Conservation (phyloP, 1,140 invertebrate genomes). For the Pantala flavescens region DNA sequence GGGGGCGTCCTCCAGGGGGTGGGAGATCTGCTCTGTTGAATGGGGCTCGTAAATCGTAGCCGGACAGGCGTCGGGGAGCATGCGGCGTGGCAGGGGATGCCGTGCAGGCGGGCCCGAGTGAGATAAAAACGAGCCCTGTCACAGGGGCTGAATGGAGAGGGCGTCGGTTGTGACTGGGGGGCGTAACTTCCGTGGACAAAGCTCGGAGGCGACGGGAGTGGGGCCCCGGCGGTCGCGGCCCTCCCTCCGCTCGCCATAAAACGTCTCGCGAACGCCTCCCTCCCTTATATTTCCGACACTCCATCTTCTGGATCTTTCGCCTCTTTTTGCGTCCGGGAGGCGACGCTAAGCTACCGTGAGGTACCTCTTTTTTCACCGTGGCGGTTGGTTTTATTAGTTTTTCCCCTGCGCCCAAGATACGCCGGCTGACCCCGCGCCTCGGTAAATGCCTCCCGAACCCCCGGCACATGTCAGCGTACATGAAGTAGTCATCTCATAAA, state of each 20-base stretch:
- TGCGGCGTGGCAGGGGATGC: not conserved
- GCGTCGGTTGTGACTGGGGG: not conserved
- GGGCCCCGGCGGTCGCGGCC: not conserved
- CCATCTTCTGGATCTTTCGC: no score
- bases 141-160: not conserved
- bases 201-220: not conserved
- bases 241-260: no score
- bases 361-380: not conserved
- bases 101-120: not conserved
- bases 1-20: not conserved
- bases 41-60: not conserved
- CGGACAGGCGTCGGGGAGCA: not conserved
- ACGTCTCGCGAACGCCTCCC: no score
- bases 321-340: no score
- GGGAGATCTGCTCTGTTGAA: not conserved
- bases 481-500: constrained; percentile 6
- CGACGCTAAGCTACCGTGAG: no score
- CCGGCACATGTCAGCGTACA: not conserved
- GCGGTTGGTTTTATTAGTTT: not conserved
- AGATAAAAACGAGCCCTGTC: not conserved
- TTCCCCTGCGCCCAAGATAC: not conserved
- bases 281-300: no score
- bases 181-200: constrained; percentile 3
- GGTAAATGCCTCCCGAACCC: not conserved
- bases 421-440: not conserved